These are phyloP conservation scores for Aleiodes alternator DNA, from an alignment of 2,888 invertebrate genomes.

Conservation along the genomic window DNA sequence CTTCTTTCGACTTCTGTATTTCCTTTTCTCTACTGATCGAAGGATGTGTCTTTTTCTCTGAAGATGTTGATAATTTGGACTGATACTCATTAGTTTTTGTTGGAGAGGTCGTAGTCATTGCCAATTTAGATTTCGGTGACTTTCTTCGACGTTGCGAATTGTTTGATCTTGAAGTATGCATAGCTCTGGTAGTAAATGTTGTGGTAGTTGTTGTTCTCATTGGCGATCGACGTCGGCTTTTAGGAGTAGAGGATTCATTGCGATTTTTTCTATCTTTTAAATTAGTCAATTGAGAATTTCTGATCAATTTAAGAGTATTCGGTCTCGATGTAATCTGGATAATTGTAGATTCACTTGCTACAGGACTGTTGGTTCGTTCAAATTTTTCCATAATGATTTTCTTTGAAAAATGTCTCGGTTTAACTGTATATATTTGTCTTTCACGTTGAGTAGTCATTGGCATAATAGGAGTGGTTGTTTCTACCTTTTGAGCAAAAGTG, in stretches of 20 bases:
- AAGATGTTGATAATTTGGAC: slow-evolving; percentile 60
- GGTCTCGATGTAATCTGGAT: slow-evolving; percentile 16
- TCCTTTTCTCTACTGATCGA: slow-evolving; percentile 9
- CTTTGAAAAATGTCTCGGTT: not conserved
- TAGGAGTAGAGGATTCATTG: not conserved
- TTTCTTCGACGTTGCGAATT: slow-evolving; percentile 43
- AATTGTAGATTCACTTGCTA: slow-evolving; percentile 1
- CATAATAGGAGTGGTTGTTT: slow-evolving; percentile 34
- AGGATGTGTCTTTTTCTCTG: slow-evolving; percentile 59
- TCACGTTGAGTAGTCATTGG: not conserved
- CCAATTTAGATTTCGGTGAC: slow-evolving; percentile 2
- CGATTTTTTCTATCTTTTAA: not conserved
- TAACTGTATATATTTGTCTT: not conserved
- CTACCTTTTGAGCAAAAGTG: slow-evolving; percentile 43
- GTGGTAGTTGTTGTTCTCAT: slow-evolving; percentile 44
- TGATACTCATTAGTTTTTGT: slow-evolving; percentile 61
- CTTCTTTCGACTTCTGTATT: slow-evolving; percentile 47
- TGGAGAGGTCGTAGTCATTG: slow-evolving; percentile 53
- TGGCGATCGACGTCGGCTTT: slow-evolving; percentile 29
- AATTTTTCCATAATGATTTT: not conserved
- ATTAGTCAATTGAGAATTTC: not conserved
- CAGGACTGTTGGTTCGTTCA: not conserved
- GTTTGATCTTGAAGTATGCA: not conserved
- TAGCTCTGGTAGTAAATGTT: not conserved
- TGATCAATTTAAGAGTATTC: not conserved